Conservation (phyloP, 1,140 invertebrate genomes). For the Dryas iulia region DNA sequence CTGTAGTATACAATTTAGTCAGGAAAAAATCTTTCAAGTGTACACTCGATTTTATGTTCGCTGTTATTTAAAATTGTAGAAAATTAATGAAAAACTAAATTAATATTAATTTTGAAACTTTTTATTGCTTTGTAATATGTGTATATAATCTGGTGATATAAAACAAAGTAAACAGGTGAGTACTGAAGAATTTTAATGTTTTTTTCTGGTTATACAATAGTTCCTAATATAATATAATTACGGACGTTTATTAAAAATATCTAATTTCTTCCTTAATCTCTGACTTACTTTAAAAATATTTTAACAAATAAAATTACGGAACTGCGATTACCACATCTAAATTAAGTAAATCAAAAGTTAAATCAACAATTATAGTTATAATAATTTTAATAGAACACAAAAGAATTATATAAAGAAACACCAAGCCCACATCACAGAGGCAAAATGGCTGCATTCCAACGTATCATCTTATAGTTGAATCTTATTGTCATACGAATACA, state of each 20-base stretch:
- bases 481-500: slow-evolving; percentile 31
- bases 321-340: background rate
- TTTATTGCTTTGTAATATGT: background rate
- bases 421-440: slow-evolving; percentile 40
- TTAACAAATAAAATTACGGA: too few relatives aligned
- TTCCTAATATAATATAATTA: too few relatives aligned
- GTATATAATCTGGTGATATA: background rate
- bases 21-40: slow-evolving; percentile 71
- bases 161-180: background rate
- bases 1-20: slow-evolving; percentile 68
- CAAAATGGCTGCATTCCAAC: slow-evolving; percentile 60
- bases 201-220: too few relatives aligned
- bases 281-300: background rate
- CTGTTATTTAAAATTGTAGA: background rate
- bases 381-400: slow-evolving; percentile 27
- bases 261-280: too few relatives aligned
- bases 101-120: background rate
- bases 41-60: slow-evolving; percentile 48
- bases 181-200: too few relatives aligned
- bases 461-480: slow-evolving; percentile 23
- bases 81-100: background rate
- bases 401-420: slow-evolving; percentile 36
- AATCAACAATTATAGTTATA: background rate
- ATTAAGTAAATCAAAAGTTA: background rate
- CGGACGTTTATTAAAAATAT: too few relatives aligned